Evolutionary conservation across 2,113 vertebrate genomes (phyloP), one percentile per base, ranked within the genome.

Genomic region (Asarcornis scutulata): DNA sequence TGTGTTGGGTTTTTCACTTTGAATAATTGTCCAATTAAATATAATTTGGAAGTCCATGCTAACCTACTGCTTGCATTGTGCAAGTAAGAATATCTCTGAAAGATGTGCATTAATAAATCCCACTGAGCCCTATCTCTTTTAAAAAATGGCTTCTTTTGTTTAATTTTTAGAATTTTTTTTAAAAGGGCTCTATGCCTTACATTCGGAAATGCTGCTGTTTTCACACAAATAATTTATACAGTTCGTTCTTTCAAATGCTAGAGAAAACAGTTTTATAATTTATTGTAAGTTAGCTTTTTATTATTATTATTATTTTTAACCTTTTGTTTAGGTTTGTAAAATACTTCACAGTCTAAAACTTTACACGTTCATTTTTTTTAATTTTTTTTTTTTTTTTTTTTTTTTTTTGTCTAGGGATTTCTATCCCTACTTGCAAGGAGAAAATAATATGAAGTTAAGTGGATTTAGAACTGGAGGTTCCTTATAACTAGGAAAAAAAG

Each of bases 11-110:
- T 99, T 99, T 99, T 98, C 98, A 99, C 98, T 99, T 99, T 99
- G 99, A 99, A 99, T 99, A 99, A 99, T 99, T 99, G 99, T 99
- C 99, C 99, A 99, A 99, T 99, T 99, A 99, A 99, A 98, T 99
- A 99, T 99, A 99, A 99, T 99, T 99, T 99, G 98, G 98, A 99
- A 98, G 98, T 98, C 98, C 96, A 96, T 98, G 99, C 99, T 98
- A 98, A 98, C 98, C 98, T 98, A 98, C 98, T 98, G 98, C 98
- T 99, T 98, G 98, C 98, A 98, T 98, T 98, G 98, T 98, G 97
- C 97, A 97, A 98, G 98, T 98, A 98, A 98, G 98, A 98, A 98
- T 98, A 99, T 99, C 98, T 97, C 96, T 94, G 94, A 89, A 98
- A 98, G 98, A 99, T 98, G 97, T 98, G 98, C 98, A 98, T 99